phyloP scores from a whole-genome alignment of 2,888 invertebrate genomes.

The Cistogaster globosa region DNA sequence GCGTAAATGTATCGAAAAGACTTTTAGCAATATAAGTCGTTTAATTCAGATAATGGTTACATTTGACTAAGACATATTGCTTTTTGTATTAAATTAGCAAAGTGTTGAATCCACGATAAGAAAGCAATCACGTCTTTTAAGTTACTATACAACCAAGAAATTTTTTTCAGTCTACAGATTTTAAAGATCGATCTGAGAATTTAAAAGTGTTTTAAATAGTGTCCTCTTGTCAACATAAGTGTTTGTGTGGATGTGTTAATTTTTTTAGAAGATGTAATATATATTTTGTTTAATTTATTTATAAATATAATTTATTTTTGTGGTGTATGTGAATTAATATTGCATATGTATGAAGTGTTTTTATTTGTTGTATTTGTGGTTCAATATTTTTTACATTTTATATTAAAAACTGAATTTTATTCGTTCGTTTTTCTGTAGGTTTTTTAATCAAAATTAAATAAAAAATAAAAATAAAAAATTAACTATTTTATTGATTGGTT shows the following conservation, averaged over 20 bases:
- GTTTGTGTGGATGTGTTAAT: neutral
- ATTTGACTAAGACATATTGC: too few species aligned
- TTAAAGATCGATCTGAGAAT: too few species aligned
- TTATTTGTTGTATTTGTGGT: constrained; percentile 56
- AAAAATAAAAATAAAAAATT: constrained; percentile 21
- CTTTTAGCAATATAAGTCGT: too few species aligned
- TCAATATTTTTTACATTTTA: constrained; percentile 44
- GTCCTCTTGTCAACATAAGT: neutral
- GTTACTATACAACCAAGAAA: too few species aligned
- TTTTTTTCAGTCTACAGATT: too few species aligned
- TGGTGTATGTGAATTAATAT: constrained; percentile 65
- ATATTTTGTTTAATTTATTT: constrained; percentile 53
- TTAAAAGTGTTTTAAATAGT: too few species aligned
- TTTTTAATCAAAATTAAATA: constrained; percentile 15
- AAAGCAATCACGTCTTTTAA: too few species aligned
- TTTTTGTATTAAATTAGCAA: too few species aligned
- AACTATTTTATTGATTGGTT: constrained; percentile 60
- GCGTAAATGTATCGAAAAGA: too few species aligned
- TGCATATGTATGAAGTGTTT: constrained; percentile 48
- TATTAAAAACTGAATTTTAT: too few species aligned
- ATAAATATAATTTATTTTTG: constrained; percentile 73
- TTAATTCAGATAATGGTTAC: too few species aligned
- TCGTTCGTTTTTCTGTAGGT: constrained; percentile 68
- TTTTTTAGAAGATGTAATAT: constrained; percentile 49
- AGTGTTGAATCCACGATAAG: too few species aligned